Percentiles rank a stretch among this genome's conserved stretches.
These are phyloP conservation scores for Rhopalosiphum maidis DNA, from an alignment of 1,140 invertebrate species.

Conservation along the genomic window DNA sequence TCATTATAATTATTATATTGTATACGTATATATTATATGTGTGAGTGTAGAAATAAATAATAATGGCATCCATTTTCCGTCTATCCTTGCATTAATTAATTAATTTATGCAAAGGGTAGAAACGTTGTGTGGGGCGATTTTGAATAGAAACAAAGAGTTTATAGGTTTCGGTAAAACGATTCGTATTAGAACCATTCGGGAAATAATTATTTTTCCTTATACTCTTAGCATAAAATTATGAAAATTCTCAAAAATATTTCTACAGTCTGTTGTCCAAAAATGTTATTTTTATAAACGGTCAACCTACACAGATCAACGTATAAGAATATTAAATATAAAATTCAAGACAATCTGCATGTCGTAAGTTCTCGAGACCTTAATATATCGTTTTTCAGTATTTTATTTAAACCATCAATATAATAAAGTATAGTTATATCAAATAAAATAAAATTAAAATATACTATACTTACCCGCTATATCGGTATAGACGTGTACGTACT, in stretches of 20 bases:
- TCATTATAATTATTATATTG: background rate
- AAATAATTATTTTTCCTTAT: background rate
- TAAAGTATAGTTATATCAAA: background rate
- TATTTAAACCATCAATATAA: background rate
- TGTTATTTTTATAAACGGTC: background rate
- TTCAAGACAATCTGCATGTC: background rate
- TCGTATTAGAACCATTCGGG: background rate
- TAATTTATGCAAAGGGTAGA: conserved; percentile 36
- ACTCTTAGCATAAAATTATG: background rate
- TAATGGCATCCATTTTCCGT: conserved; percentile 9
- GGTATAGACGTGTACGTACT: background rate
- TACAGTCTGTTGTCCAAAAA: background rate
- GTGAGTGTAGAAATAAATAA: background rate
- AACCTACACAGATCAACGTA: background rate
- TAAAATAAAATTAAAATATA: background rate
- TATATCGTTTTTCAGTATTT: background rate
- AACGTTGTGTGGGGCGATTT: background rate
- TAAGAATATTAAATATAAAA: background rate
- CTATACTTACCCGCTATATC: background rate
- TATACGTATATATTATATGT: background rate
- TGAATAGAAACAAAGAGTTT: background rate
- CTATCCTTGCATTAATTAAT: background rate
- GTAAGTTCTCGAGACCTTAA: background rate
- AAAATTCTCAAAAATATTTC: background rate
- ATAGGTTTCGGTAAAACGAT: background rate